These are phyloP conservation scores for Tetheella fluctuosa DNA, from an alignment of 2,888 invertebrate genomes.

Conservation along the genomic window DNA sequence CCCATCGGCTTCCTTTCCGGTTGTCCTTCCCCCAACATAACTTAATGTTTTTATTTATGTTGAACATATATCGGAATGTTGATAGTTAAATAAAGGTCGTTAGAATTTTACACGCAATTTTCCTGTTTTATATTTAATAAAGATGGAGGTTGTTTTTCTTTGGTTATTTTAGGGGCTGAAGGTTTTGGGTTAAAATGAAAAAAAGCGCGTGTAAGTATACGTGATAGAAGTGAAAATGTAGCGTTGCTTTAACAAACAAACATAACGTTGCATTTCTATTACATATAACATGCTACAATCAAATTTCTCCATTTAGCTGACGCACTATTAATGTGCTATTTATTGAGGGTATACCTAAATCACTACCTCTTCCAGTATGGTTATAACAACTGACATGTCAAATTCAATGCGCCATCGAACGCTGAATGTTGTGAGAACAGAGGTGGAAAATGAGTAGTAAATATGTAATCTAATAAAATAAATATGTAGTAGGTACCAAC, in stretches of 20 bases:
- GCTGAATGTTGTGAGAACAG: background rate
- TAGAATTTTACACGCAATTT: slow-evolving; percentile 19
- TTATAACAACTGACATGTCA: background rate
- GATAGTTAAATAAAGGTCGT: slow-evolving; percentile 13
- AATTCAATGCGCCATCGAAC: background rate
- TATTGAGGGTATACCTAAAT: background rate
- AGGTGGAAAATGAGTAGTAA: background rate
- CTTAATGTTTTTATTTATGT: slow-evolving; percentile 37
- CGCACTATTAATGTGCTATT: too few species aligned
- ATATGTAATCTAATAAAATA: slow-evolving; percentile 4
- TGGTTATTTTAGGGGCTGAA: too few species aligned
- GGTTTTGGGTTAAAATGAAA: too few species aligned
- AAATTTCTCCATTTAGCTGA: too few species aligned
- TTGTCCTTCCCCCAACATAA: slow-evolving; percentile 25
- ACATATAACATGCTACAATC: too few species aligned
- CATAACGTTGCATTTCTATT: too few species aligned
- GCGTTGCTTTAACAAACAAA: too few species aligned
- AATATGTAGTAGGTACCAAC: too few species aligned
- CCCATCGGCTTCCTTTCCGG: slow-evolving; percentile 38
- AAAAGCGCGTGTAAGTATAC: too few species aligned
- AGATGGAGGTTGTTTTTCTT: too few species aligned
- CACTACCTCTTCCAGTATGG: background rate
- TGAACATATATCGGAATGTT: slow-evolving; percentile 12
- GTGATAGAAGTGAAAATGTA: too few species aligned
- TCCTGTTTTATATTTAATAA: too few species aligned